These are phyloP conservation scores for Chiropotes sagulatus DNA, from an alignment of 2,797 vertebrate species.

Conservation along the genomic window DNA sequence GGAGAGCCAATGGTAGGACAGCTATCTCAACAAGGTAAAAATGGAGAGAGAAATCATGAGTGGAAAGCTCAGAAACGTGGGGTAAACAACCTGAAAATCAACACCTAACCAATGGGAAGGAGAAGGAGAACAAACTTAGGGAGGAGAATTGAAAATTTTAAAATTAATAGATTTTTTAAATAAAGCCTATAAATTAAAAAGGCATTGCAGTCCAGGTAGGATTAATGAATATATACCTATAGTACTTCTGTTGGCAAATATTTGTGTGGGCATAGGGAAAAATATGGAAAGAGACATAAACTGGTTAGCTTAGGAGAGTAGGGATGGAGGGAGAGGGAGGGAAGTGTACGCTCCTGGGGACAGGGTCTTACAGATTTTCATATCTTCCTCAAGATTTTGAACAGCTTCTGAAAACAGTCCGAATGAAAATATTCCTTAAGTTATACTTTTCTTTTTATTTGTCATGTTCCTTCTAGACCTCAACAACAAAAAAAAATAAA, in stretches of 20 bases:
- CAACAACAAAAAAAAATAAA: constrained; percentile 38
- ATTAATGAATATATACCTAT: neutral
- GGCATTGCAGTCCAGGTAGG: neutral
- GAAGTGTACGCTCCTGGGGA: neutral
- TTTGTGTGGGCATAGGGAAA: neutral
- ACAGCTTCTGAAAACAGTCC: neutral
- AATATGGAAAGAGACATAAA: neutral
- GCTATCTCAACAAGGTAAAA: neutral
- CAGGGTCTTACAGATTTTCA: neutral
- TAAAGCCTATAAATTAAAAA: neutral
- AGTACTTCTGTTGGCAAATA: neutral
- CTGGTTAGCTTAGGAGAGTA: neutral
- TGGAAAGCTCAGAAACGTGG: neutral
- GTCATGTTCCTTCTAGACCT: neutral
- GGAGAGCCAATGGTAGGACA: neutral
- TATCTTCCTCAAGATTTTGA: neutral
- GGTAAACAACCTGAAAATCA: neutral
- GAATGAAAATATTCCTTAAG: constrained; percentile 26
- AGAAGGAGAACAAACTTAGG: neutral
- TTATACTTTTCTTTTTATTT: constrained; percentile 24
- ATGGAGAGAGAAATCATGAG: neutral
- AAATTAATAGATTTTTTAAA: neutral
- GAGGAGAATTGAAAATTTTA: neutral
- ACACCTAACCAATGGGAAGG: neutral
- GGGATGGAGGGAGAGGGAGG: neutral